A percentile compares a stretch with the other conserved stretches of the same genome.
Evolutionary conservation across 2,888 invertebrate genomes (phyloP).

Genomic region (Temnothorax rugatulus): DNA sequence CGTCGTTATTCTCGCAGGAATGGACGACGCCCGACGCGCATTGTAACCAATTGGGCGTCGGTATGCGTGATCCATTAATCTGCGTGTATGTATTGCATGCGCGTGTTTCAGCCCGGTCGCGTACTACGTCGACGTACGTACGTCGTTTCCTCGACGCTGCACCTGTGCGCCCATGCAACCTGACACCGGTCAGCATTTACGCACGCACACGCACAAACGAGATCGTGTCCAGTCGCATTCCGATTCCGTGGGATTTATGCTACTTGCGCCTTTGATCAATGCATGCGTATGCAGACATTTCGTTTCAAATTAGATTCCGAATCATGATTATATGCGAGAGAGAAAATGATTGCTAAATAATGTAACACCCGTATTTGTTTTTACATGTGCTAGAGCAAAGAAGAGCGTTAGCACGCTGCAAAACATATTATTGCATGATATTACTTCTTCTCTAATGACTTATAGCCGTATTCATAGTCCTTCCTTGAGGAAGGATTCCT

Average conservation of each 20-base stretch:
- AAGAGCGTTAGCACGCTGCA: neutral
- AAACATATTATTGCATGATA: too few species aligned
- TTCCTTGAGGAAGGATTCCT: too few species aligned
- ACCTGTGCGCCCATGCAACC: conserved; percentile 65
- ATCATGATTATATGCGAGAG: neutral
- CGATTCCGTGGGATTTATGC: conserved; percentile 66
- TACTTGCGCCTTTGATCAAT: conserved; percentile 59
- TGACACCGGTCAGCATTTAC: conserved; percentile 62
- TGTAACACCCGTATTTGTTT: neutral
- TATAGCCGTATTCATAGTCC: too few species aligned
- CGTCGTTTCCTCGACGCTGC: conserved; percentile 56
- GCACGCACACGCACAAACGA: conserved; percentile 20
- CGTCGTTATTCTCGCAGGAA: conserved; percentile 71
- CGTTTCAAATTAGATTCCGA: conserved; percentile 10
- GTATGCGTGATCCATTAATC: conserved; percentile 70
- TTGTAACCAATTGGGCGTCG: conserved; percentile 70
- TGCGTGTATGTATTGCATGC: conserved; percentile 46
- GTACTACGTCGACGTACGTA: conserved; percentile 38
- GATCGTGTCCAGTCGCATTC: conserved; percentile 53
- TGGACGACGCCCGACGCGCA: conserved; percentile 64
- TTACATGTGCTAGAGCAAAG: neutral
- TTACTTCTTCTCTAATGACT: neutral
- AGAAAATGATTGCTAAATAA: neutral
- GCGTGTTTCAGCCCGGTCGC: neutral
- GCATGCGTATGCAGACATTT: neutral